Percentiles rank a stretch among this genome's conserved stretches.
phyloP scores from a whole-genome alignment of 35 echinoderm and acorn worm genomes.

The Patiria miniata region DNA sequence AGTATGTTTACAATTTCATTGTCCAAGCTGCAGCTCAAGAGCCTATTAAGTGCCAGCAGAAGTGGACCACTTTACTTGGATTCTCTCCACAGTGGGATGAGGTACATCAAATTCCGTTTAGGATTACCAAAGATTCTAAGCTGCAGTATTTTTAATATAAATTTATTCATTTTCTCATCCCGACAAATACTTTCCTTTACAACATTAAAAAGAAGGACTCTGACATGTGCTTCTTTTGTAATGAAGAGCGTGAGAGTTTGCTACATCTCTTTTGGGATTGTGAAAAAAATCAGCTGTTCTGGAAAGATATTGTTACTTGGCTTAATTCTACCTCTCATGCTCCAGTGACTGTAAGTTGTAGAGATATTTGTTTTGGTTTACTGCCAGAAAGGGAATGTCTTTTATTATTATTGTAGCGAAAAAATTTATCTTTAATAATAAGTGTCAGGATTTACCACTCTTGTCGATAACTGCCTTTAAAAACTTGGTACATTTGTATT shows the following conservation, averaged over 20 bases:
- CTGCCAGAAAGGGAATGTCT: not conserved
- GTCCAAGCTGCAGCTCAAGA: not conserved
- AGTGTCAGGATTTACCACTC: not conserved
- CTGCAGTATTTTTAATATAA: slow-evolving; percentile 7
- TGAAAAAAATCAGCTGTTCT: not conserved
- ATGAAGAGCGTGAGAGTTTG: not conserved
- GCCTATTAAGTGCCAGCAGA: not conserved
- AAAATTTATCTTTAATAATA: not conserved
- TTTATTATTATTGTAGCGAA: too few relatives aligned
- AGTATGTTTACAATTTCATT: not conserved
- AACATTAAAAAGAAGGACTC: not conserved
- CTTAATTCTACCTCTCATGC: not conserved
- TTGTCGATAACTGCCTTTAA: too few relatives aligned
- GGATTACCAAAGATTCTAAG: not conserved
- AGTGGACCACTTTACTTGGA: not conserved
- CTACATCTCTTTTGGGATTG: not conserved
- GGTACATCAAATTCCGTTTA: not conserved
- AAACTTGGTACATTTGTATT: too few relatives aligned
- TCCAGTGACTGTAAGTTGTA: not conserved
- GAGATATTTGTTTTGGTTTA: slow-evolving; percentile 6
- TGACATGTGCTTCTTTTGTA: not conserved
- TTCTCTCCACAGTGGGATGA: not conserved
- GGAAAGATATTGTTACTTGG: not conserved
- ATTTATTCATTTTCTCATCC: not conserved
- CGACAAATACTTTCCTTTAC: not conserved